Evolutionary conservation across 2,888 invertebrate species (phyloP), one percentile per base, ranked within the genome.

Genomic region (Apamea epomidion): DNA sequence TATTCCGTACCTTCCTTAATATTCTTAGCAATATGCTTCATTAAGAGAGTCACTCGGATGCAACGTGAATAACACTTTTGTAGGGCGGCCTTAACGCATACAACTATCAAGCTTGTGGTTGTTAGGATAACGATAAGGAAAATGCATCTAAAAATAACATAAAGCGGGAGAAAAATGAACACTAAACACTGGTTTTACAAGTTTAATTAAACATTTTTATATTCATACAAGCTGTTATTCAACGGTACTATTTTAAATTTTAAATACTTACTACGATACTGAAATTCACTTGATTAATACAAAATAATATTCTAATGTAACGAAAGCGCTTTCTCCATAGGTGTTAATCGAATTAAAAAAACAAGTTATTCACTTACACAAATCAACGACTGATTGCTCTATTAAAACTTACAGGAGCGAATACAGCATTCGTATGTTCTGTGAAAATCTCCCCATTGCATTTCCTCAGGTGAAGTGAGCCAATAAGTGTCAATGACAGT

Each of bases 131-230:
- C 18, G 25, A 4, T 29, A 18, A 14, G 7, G 25, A 48, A 76
- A 32, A 60, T 45, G 25, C 5, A 5, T 45, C 0, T 29, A 74
- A 45, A 45, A 25, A 37, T 37, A 25, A 71, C 25, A 54, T 32
- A 37, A 10, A 25, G 1, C 1, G 12, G 14, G 8, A 54, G 25
- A 16, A 32, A 32, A 71, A 71, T 32, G 0, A 32, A 71, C 25
- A 32, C 32, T 10, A 18, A 54, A 18, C 6, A 70, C 6, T 6
- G 18, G 14, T 51, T 51, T 62, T 70, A 64, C 80, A 73, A 48
- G 2, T 80, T 80, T 80, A 65, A 64, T 73, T 45, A 79, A 69
- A 62, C 5, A 29, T 32, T n/a, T 42, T n/a, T 70, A 42, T 10
- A 70, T 42, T 70, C 51, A 54, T 32, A 79, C 7, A 62, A 65